These are phyloP conservation scores for Columba livia DNA, from an alignment of 2,113 vertebrate genomes.

Conservation along the genomic window DNA sequence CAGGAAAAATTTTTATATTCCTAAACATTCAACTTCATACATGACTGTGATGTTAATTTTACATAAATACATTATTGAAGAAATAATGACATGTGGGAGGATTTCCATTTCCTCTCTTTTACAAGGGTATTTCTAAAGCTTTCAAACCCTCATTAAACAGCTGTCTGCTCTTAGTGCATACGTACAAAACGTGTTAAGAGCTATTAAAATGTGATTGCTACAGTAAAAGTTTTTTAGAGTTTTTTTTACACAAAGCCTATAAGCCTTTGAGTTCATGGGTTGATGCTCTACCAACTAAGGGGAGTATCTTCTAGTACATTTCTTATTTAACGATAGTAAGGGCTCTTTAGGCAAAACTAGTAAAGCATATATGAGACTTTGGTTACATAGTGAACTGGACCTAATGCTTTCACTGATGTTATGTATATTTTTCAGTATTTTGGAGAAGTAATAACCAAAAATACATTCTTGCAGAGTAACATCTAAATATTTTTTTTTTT, in stretches of 20 bases:
- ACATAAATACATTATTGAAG: not conserved
- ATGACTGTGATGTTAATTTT: not conserved
- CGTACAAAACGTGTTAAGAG: not conserved
- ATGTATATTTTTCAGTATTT: not conserved
- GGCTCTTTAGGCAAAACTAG: not conserved
- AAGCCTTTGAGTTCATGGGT: not conserved
- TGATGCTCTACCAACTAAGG: not conserved
- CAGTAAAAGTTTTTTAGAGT: not conserved
- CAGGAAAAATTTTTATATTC: not conserved
- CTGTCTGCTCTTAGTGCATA: not conserved
- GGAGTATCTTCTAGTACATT: not conserved
- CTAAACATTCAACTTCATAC: not conserved
- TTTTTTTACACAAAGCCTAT: not conserved
- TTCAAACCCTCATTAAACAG: not conserved
- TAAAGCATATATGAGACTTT: not conserved
- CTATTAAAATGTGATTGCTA: not conserved
- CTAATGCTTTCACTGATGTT: not conserved
- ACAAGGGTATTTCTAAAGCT: not conserved
- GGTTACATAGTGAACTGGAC: not conserved
- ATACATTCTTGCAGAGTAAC: not conserved
- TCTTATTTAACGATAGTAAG: not conserved
- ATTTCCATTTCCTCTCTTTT: constrained; percentile 15
- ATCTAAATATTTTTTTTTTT: not conserved
- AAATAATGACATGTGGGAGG: not conserved
- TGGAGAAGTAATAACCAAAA: not conserved